A percentile compares a stretch with the other conserved stretches of the same genome.
phyloP scores from a whole-genome alignment of 1,140 invertebrate genomes.

The Microplitis mediator region DNA sequence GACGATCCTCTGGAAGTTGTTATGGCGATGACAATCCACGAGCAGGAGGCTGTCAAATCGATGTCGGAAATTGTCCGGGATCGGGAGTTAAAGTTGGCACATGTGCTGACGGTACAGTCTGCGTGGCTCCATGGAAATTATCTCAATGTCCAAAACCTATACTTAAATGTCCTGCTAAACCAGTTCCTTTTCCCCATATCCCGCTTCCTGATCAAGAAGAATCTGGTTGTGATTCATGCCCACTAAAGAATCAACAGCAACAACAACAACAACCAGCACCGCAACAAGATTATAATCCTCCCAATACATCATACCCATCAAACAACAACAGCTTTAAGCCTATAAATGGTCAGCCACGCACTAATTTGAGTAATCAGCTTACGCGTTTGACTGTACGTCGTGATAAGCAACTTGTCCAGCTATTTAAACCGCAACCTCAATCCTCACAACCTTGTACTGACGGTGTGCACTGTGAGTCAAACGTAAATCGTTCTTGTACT shows the following conservation, averaged over 20 bases:
- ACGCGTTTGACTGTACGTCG: slow-evolving; percentile 50
- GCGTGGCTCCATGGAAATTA: slow-evolving; percentile 46
- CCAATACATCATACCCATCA: neutral
- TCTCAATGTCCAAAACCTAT: slow-evolving; percentile 40
- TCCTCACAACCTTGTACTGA: slow-evolving; percentile 16
- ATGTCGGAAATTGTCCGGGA: slow-evolving; percentile 40
- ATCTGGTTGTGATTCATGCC: slow-evolving; percentile 29
- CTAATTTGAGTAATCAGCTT: slow-evolving; percentile 58
- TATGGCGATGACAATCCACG: slow-evolving; percentile 46
- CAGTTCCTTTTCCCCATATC: slow-evolving; percentile 55
- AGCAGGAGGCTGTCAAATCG: slow-evolving; percentile 41
- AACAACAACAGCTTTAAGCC: slow-evolving; percentile 43
- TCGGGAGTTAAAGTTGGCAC: slow-evolving; percentile 46
- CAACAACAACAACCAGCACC: too few species aligned
- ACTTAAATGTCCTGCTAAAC: slow-evolving; percentile 36
- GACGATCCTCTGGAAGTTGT: slow-evolving; percentile 37
- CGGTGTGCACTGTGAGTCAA: slow-evolving; percentile 19
- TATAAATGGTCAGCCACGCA: slow-evolving; percentile 51
- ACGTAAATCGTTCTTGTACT: neutral
- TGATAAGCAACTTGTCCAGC: slow-evolving; percentile 46
- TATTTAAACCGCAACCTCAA: slow-evolving; percentile 51
- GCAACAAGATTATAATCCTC: neutral
- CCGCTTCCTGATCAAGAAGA: slow-evolving; percentile 47
- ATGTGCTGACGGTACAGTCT: slow-evolving; percentile 44
- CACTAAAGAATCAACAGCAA: slow-evolving; percentile 13